Evolutionary conservation across 2,113 vertebrate genomes (phyloP).

Genomic region (Peromyscus polionotus): DNA sequence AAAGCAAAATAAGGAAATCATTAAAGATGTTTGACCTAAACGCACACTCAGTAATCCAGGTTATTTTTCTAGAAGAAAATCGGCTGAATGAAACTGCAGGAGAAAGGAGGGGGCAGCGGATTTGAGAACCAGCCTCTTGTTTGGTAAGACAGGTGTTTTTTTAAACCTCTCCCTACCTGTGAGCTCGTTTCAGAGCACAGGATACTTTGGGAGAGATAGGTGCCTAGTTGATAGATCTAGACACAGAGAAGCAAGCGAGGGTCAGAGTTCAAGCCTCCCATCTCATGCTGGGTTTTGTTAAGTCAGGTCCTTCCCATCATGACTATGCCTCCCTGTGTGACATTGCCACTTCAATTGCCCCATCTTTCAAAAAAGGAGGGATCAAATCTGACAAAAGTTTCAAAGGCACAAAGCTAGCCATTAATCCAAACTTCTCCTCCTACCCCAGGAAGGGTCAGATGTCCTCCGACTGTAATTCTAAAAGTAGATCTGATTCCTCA

Average conservation of each 20-base stretch:
- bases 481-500: slow-evolving; percentile 43
- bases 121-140: not conserved
- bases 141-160: slow-evolving; percentile 7
- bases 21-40: slow-evolving; percentile 42
- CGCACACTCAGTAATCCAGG: not conserved
- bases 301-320: not conserved
- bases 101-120: not conserved
- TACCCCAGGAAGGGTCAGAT: slow-evolving; percentile 48
- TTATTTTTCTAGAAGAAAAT: not conserved
- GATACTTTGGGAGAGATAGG: not conserved
- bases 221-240: not conserved
- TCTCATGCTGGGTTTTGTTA: not conserved
- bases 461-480: not conserved
- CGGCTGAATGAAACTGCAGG: not conserved
- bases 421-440: slow-evolving; percentile 53
- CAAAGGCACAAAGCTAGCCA: slow-evolving; percentile 25
- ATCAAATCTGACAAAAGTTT: slow-evolving; percentile 48
- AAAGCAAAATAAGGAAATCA: not conserved
- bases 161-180: not conserved
- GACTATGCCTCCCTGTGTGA: not conserved
- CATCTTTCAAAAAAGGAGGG: not conserved
- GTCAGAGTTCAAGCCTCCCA: not conserved
- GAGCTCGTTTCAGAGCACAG: not conserved
- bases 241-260: not conserved
- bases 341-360: not conserved